Base-by-base conservation (phyloP, 2,888 invertebrate species). In the Helicoverpa assulta region DNA sequence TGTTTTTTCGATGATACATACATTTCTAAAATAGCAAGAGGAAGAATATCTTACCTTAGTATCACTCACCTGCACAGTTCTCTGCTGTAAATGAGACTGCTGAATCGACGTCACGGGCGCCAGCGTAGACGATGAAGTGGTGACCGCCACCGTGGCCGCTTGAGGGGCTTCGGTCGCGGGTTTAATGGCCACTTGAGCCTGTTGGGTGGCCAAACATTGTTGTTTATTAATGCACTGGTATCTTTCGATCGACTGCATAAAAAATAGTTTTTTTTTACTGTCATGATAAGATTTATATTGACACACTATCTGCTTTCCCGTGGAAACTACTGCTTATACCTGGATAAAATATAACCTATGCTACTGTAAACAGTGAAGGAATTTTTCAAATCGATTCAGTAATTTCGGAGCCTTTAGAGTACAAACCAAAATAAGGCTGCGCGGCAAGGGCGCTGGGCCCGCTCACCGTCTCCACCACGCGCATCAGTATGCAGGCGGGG, bases 391-490 rank as follows among this genome's bases (percentile, higher is more conserved):
- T 21, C 21, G 21, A 21, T 21, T 21, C 21, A 21, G 21, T 21
- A 21, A 2, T 21, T 21, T 21, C 2, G 21, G 21, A 21, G 21
- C 21, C 21, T 21, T 21, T 21, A 21, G 21, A 2, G 2, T 21
- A 1, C 86, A 65, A 21, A 21, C 21, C 21, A 2, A 21, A 21
- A 21, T 2, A 1, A 12, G 89, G 89, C 60, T 79, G 85, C 21
- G 89, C 90, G 71, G 89, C 88, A 4, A 89, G 56, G 1, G 92
- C 91, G 67, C 91, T 90, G 2, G 94, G 93, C 0, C 97, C 97
- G 7, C 98, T 97, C 61, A 98, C 97, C 0, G 99, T 99, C 91
- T 99, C 99, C 53, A 99, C 99, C 60, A 99, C 98, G 78, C 37
- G 37, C 37, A 37, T 37, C 37, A 37, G 37, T 37, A 37, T 37